These are phyloP conservation scores for Salvator merianae DNA, from an alignment of 2,113 vertebrate genomes.

Conservation along the genomic window DNA sequence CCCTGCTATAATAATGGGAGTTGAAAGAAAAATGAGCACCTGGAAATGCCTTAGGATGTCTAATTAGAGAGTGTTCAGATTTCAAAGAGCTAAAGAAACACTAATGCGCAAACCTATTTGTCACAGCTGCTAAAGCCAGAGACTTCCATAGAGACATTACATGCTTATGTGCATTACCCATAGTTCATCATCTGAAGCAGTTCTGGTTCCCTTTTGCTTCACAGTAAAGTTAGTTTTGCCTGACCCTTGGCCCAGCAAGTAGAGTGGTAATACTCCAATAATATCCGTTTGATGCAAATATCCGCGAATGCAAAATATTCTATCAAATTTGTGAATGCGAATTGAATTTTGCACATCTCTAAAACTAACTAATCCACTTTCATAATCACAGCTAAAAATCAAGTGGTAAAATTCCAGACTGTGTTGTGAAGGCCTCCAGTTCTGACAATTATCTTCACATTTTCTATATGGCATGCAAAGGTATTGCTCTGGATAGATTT, in stretches of 20 bases:
- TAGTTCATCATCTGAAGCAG: neutral
- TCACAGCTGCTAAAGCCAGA: neutral
- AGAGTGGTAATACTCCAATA: neutral
- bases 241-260: constrained; percentile 16
- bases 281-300: too few species aligned
- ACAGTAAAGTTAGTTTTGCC: neutral
- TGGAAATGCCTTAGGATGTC: too few species aligned
- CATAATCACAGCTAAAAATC: constrained; percentile 30
- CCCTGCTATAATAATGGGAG: neutral
- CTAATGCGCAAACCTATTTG: too few species aligned
- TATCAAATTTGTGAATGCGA: too few species aligned
- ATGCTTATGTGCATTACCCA: neutral
- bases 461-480: constrained; percentile 59
- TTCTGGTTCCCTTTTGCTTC: neutral
- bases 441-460: constrained; percentile 67
- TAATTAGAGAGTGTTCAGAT: too few species aligned
- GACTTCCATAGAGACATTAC: neutral
- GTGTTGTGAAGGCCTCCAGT: constrained; percentile 35
- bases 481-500: constrained; percentile 50
- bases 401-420: constrained; percentile 64
- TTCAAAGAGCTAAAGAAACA: neutral
- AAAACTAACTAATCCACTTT: neutral
- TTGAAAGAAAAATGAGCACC: too few species aligned
- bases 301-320: too few species aligned
- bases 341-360: too few species aligned